Conservation (phyloP, 2,797 vertebrate species). For the Pogoniulus pusillus region DNA sequence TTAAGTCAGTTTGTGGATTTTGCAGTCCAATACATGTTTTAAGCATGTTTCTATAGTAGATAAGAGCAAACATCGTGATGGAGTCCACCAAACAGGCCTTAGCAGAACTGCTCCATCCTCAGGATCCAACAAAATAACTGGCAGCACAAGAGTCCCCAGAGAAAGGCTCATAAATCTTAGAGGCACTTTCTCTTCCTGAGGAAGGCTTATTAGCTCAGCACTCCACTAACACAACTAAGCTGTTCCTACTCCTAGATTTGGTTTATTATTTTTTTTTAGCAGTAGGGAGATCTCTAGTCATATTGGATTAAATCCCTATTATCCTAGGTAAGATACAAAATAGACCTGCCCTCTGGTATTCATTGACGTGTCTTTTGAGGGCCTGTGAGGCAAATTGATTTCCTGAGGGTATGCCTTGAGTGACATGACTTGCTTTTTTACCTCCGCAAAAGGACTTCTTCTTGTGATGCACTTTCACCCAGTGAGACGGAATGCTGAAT, state of each 20-base stretch:
- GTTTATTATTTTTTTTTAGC: neutral
- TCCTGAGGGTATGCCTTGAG: slow-evolving; percentile 1
- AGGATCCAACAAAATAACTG: neutral
- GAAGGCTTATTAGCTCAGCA: neutral
- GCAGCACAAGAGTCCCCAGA: neutral
- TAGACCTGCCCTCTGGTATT: neutral
- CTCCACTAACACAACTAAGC: fast-evolving
- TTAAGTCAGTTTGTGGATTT: neutral
- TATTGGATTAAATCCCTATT: neutral
- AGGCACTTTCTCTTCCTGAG: neutral
- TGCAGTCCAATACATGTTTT: neutral
- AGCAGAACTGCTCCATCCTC: neutral
- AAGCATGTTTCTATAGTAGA: neutral
- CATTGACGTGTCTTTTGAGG: neutral
- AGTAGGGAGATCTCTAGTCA: neutral
- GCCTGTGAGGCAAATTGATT: neutral
- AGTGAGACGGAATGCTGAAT: neutral
- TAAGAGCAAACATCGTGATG: neutral
- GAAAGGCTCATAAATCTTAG: neutral
- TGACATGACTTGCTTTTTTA: neutral
- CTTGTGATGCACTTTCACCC: neutral
- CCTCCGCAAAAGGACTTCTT: neutral
- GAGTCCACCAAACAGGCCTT: neutral
- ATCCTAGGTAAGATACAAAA: neutral
- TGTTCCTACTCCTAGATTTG: neutral